A percentile compares a stretch with the other conserved stretches of the same genome.
These are phyloP conservation scores for Cheirogaleus major DNA, from an alignment of 2,797 vertebrate genomes.

Conservation along the genomic window DNA sequence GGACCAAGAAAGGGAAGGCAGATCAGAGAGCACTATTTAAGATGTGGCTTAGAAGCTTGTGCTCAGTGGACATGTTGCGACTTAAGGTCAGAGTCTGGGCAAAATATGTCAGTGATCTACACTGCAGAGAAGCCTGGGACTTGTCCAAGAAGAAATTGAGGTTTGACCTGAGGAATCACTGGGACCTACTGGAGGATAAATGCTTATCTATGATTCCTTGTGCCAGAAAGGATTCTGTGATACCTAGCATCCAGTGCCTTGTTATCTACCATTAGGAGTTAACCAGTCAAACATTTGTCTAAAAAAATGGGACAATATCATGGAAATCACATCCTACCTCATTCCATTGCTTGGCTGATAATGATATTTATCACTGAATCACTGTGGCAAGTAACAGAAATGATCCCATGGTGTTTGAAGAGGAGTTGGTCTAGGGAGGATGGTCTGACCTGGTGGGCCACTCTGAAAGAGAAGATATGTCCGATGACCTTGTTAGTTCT, in stretches of 20 bases:
- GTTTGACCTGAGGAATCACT: background rate
- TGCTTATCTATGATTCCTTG: background rate
- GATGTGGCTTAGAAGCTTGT: background rate
- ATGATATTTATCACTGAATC: background rate
- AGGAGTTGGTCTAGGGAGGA: background rate
- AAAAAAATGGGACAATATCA: background rate
- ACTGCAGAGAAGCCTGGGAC: background rate
- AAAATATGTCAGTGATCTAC: background rate
- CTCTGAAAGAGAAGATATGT: slow-evolving; percentile 40
- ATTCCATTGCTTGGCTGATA: background rate
- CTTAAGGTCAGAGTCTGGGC: background rate
- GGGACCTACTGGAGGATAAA: background rate
- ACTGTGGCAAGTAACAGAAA: background rate
- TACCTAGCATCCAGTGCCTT: background rate
- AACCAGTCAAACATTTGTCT: background rate
- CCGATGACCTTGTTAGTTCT: background rate
- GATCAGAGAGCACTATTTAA: background rate
- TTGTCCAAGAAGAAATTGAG: slow-evolving; percentile 3
- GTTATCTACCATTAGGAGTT: background rate
- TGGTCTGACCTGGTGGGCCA: slow-evolving; percentile 5
- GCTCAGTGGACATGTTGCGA: background rate
- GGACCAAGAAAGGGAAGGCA: background rate
- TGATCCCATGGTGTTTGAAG: background rate
- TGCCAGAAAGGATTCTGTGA: background rate
- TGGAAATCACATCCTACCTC: slow-evolving; percentile 9